Evolutionary conservation across 2,888 invertebrate genomes (phyloP), one percentile per base, ranked within the genome.

Genomic region (Ariolimax columbianus): DNA sequence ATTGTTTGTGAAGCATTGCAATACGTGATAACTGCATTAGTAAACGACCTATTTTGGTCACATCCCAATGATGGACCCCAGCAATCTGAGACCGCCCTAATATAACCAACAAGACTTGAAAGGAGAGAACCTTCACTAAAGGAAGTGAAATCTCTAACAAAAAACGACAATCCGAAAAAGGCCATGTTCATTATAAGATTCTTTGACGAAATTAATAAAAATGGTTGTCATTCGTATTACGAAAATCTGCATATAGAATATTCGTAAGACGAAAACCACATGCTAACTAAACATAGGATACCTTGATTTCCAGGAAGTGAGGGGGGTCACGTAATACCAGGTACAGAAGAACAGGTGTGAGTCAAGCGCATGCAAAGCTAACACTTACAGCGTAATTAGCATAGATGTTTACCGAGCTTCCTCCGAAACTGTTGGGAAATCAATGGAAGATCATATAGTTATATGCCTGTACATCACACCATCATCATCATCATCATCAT

Each of bases 331-430:
- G 38, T 1, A 40, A 40, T 40, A 11, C n/a, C 14, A n/a, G n/a
- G n/a, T 4, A 73, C n/a, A 51, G 30, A 33, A 30, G 47, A 33
- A 1, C 75, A 75, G 75, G 51, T 33, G 33, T 75, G 19, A 75
- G 75, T 55, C 1, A 75, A 43, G 75, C 75, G 4, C 75, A 75
- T 75, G 75, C 75, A 75, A 51, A 51, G 75, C 75, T 0, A 51
- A 75, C 30, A 75, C 75, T 75, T 75, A 75, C 75, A 75, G 75
- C 86, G 73, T 82, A 84, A 66, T 84, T 86, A 77, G 63, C 86
- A 70, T 84, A 84, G n/a, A 86, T 86, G 55, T 84, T 87, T 87
- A 87, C 87, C 87, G 87, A 82, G 68, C 84, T 83, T 63, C 78
- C 78, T 68, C 77, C 84, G 77, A 38, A 55, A 70, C 86, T 86